Conservation (phyloP, 2,797 vertebrate genomes). For the Chaetodon trifasciatus region DNA sequence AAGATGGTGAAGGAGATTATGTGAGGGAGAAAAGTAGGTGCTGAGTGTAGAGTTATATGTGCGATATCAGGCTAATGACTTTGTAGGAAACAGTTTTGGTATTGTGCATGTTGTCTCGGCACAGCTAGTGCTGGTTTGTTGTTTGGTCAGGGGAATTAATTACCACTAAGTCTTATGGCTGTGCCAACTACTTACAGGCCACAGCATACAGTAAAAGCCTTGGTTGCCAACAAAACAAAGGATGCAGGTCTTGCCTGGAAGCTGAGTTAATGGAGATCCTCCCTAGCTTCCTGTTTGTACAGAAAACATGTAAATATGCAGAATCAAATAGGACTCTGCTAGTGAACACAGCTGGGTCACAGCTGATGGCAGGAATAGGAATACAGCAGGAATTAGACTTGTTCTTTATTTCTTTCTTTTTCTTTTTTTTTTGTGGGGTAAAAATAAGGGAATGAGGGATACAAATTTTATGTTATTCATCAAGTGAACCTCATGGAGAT, state of each 20-base stretch:
- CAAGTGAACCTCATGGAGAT: no score
- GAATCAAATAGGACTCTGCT: no score
- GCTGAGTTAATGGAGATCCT: no score
- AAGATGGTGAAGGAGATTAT: neutral
- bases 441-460: no score
- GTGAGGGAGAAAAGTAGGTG: neutral
- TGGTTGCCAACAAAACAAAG: neutral
- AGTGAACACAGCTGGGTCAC: no score
- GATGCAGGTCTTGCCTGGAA: neutral
- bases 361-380: no score
- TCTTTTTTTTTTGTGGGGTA: no score
- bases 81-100: neutral
- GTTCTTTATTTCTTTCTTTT: no score
- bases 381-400: no score
- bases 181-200: neutral
- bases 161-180: neutral
- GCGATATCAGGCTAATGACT: neutral
- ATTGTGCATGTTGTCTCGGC: neutral
- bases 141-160: neutral
- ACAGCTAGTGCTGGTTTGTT: neutral
- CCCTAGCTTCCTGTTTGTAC: no score
- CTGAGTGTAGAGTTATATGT: neutral
- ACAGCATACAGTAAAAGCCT: neutral
- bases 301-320: no score
- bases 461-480: no score